A percentile compares a stretch with the other conserved stretches of the same genome.
phyloP scores from a whole-genome alignment of 2,797 vertebrate species.

The Halcyon smyrnensis region DNA sequence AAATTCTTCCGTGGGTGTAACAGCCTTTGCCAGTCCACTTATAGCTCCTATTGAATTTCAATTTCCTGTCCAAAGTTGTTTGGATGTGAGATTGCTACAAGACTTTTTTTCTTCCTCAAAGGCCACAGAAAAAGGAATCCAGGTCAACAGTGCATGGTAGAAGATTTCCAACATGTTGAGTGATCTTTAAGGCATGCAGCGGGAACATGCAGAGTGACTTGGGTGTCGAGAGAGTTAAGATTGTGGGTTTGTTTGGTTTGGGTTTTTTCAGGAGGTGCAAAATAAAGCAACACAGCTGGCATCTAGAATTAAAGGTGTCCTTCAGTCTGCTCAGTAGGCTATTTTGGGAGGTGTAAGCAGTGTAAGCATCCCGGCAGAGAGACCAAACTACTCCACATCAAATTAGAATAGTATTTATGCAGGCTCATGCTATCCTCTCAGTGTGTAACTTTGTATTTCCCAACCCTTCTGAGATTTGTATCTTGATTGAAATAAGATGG shows the following conservation, averaged over 20 bases:
- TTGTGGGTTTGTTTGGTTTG: neutral
- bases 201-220: neutral
- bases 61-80: neutral
- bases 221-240: neutral
- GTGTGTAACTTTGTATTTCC: neutral
- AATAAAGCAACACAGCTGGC: neutral
- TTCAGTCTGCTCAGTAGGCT: neutral
- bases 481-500: neutral
- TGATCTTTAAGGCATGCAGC: neutral
- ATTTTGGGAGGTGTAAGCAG: neutral
- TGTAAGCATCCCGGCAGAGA: neutral
- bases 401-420: neutral
- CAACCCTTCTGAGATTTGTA: neutral
- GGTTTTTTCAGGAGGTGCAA: neutral
- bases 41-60: constrained; percentile 3
- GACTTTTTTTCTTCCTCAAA: neutral
- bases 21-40: neutral
- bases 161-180: neutral
- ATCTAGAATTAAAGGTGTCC: neutral
- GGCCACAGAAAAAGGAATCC: neutral
- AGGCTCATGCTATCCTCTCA: neutral
- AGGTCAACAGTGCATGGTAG: neutral
- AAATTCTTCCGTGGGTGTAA: neutral
- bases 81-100: neutral
- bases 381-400: neutral